Conservation (phyloP, 2,113 vertebrate genomes). For the Tinamus guttatus region DNA sequence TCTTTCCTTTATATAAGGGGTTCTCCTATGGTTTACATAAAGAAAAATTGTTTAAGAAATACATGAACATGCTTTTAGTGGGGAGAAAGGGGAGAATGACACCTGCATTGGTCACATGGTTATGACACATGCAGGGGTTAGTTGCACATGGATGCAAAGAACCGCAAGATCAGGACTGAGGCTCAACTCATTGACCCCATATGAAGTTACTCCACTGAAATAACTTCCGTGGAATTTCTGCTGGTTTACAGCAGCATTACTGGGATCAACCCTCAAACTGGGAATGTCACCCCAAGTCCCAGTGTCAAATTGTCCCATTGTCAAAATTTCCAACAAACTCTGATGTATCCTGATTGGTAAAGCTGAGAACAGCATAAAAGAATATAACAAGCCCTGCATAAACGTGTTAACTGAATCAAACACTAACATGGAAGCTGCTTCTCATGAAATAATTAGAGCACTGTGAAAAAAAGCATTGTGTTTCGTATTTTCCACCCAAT, state of each 20-base stretch:
- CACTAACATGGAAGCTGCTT: background rate
- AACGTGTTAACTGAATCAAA: background rate
- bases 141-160: background rate
- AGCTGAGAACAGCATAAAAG: background rate
- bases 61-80: background rate
- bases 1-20: background rate
- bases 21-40: background rate
- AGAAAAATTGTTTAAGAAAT: background rate
- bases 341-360: background rate
- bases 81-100: background rate
- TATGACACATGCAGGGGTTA: background rate
- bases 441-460: background rate
- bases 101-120: background rate
- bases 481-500: background rate
- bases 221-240: background rate
- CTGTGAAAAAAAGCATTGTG: background rate
- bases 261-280: background rate
- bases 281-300: background rate
- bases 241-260: background rate
- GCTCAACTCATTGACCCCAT: background rate
- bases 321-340: background rate
- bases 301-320: background rate
- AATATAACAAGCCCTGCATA: background rate
- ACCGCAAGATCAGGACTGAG: background rate
- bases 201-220: background rate